Base-by-base conservation (phyloP, 1,140 invertebrate species). In the Cardiocondyla obscurior region DNA sequence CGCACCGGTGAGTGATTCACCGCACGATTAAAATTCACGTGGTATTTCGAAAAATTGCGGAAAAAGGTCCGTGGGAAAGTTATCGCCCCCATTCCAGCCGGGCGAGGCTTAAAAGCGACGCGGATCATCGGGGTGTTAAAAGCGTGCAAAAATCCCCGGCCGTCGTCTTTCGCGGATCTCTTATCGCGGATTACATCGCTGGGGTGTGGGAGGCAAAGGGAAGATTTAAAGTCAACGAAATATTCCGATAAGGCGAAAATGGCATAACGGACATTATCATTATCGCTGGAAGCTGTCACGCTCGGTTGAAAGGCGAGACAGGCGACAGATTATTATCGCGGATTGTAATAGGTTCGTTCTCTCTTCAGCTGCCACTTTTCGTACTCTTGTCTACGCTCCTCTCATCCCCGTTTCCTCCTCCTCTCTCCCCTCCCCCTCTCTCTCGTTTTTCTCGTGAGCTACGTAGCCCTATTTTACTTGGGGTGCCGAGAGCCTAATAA, bases 271-370 rank as follows among this genome's bases (percentile, higher is more conserved):
- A 25, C 25, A 42, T 79, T 69, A 65, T 77, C 46, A 69, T 79
- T 65, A 79, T 67, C 62, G 25, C 22, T 19, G 33, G 16, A 12
- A 33, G 33, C 49, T 79, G 62, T 67, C 74, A 79, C n/a, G 30
- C 19, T 36, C 39, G 12, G 33, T 19, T 53, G 58, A 67, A 53
- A 42, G 46, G 22, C 19, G 33, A 4, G 62, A 79, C 74, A 77
- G 33, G 44, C 60, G 74, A 53, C 74, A 67, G 74, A 79, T 79
- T 69, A 46, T 79, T 42, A 67, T 79, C 74, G 74, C 3, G 25
- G 46, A 79, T 79, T 69, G 39, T 79, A 79, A 79, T 67, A 79
- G 62, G 33, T 53, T 22, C 33, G 60, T 79, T 79, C 60, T 65
- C 33, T 22, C 60, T 39, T 79, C 74, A 30, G 12, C 74, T 30